Evolutionary conservation across 2,113 vertebrate species (phyloP).

Genomic region (Eolophus roseicapilla): DNA sequence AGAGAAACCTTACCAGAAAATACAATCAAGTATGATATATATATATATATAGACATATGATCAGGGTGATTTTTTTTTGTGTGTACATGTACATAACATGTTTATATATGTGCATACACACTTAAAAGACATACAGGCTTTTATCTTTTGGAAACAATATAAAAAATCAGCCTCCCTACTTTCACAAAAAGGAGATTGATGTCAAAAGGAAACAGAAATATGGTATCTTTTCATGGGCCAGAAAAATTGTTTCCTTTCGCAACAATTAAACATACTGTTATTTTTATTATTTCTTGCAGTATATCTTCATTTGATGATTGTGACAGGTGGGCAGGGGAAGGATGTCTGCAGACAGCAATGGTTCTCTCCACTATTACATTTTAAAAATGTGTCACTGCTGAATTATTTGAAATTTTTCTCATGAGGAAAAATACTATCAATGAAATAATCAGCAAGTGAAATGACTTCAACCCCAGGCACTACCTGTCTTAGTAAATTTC

Average conservation of each 20-base stretch:
- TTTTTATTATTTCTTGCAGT: neutral
- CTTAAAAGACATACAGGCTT: neutral
- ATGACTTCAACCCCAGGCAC: neutral
- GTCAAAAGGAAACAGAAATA: neutral
- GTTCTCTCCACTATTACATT: neutral
- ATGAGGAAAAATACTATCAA: neutral
- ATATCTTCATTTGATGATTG: neutral
- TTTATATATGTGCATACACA: neutral
- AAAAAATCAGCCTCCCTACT: neutral
- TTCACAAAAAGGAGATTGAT: neutral
- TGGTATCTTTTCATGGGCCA: neutral
- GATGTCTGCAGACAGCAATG: neutral
- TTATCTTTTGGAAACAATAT: neutral
- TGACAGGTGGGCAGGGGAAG: neutral
- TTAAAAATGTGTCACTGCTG: neutral
- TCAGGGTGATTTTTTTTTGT: neutral
- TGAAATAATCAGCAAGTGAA: conserved; percentile 21
- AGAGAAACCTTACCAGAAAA: neutral
- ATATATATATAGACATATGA: too few relatives aligned
- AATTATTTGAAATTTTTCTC: neutral
- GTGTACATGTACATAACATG: fast-evolving
- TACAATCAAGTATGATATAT: neutral
- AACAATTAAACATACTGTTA: neutral
- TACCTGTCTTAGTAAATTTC: neutral
- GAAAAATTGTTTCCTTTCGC: neutral